Evolutionary conservation across 2,888 invertebrate genomes (phyloP).

Genomic region (Eledona agricola): DNA sequence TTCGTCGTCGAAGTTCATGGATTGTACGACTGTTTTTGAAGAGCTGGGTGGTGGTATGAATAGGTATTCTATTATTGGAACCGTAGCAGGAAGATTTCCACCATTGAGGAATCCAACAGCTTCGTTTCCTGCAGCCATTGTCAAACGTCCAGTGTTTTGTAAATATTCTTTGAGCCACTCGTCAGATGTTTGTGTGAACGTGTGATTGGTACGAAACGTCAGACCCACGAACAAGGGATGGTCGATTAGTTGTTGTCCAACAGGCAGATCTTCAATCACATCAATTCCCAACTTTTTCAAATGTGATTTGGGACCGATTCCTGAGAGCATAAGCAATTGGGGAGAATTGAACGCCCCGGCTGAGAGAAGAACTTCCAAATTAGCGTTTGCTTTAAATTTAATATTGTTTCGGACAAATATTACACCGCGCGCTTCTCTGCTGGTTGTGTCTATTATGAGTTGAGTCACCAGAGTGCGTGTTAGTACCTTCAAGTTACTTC

Average conservation of each 20-base stretch:
- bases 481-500: constrained; percentile 35
- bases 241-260: constrained; percentile 4
- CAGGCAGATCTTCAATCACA: constrained; percentile 9
- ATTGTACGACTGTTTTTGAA: not conserved
- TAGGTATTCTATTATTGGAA: constrained; percentile 12
- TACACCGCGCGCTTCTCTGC: constrained; percentile 32
- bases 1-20: constrained; percentile 1
- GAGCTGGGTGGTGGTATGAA: constrained; percentile 3
- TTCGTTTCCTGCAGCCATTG: constrained; percentile 3
- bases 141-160: constrained; percentile 6
- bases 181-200: not conserved
- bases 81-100: not conserved
- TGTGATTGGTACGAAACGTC: constrained; percentile 2
- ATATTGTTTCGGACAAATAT: constrained; percentile 33
- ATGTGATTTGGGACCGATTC: constrained; percentile 16
- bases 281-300: constrained; percentile 9
- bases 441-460: constrained; percentile 20
- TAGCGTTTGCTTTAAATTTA: constrained; percentile 15
- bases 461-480: constrained; percentile 34
- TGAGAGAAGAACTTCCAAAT: constrained; percentile 16
- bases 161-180: not conserved
- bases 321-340: constrained; percentile 20
- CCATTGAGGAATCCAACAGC: constrained; percentile 7
- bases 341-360: constrained; percentile 19
- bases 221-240: constrained; percentile 8